Base-by-base conservation (phyloP, 1,140 invertebrate species). In the Listronotus oregonensis region DNA sequence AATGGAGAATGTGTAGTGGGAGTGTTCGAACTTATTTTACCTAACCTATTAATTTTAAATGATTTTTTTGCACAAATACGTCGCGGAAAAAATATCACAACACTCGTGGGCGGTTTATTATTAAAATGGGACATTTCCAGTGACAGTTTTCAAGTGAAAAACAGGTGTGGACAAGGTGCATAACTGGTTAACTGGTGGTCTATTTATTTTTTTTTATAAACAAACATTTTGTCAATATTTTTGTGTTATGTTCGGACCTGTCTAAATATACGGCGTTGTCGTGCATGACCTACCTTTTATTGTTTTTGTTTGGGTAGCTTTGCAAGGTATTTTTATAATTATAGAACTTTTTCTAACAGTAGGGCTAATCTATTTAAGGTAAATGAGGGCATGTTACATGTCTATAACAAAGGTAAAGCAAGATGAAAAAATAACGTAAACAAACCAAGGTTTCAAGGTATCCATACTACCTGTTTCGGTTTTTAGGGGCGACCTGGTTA, bases 1-100 rank as follows among this genome's bases (percentile, higher is more conserved):
- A 71, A 69, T 64, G 69, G 67, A 66, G 66, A 40, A 14, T 43
- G 43, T 46, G 63, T 63, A 61, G 70, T 67, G 70, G 70, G 70
- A 71, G 67, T 67, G 70, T 65, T 58, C 60, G 44, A 68, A 57
- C 42, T 31, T 59, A 56, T 71, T 50, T 67, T 40, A 64, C 67
- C 70, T 70, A 69, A 71, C 67, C 70, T 70, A 51, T 60, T 66
- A 49, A 58, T 65, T 64, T 55, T 64, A 58, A 59, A 58, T 50
- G 31, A n/a, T 12, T 39, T 60, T 66, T 47, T 44, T 62, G 44
- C 34, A 49, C 31, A 43, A 60, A 34, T 14, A n/a, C 55, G 64
- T 49, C 37, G 18, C 18, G 12, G 21, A 57, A 27, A n/a, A 21
- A 50, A 50, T 50, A n/a, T 18, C 15, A 11, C 6, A 32, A 27